phyloP scores from a whole-genome alignment of 2,113 vertebrate genomes.

The Rhynchomys soricoides region DNA sequence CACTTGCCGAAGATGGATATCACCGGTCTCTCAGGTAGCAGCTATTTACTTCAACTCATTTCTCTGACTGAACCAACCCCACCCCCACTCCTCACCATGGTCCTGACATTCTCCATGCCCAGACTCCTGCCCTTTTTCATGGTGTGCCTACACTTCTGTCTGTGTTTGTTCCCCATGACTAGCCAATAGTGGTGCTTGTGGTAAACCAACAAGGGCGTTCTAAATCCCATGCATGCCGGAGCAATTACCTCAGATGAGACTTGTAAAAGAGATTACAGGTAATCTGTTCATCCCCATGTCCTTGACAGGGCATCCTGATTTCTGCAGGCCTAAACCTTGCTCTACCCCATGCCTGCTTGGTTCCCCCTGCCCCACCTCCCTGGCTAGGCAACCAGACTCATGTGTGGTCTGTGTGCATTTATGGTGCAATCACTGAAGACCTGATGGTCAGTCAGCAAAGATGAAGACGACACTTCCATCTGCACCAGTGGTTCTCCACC shows the following conservation, averaged over 20 bases:
- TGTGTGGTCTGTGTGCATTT: not conserved
- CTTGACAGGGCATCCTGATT: not conserved
- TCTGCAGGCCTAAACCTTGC: not conserved
- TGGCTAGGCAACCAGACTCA: not conserved
- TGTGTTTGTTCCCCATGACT: not conserved
- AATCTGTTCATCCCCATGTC: not conserved
- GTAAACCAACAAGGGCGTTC: not conserved
- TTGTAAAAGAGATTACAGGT: not conserved
- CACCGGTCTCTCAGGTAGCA: slow-evolving; percentile 97
- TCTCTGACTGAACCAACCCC: not conserved
- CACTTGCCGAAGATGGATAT: slow-evolving; percentile 98
- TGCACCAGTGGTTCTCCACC: not conserved
- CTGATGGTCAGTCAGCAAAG: not conserved
- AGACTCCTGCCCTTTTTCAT: not conserved
- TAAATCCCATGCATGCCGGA: not conserved
- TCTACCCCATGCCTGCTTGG: not conserved
- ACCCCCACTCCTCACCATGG: not conserved
- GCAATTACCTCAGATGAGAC: not conserved
- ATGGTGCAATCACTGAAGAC: not conserved
- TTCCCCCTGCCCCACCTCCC: not conserved
- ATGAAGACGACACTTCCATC: not conserved
- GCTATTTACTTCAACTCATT: slow-evolving; percentile 87
- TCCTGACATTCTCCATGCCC: not conserved
- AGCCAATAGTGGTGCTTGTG: not conserved
- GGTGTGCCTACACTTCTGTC: not conserved